A percentile compares a stretch with the other conserved stretches of the same genome.
phyloP scores from a whole-genome alignment of 2,797 vertebrate genomes.

The Simalia tracyae region DNA sequence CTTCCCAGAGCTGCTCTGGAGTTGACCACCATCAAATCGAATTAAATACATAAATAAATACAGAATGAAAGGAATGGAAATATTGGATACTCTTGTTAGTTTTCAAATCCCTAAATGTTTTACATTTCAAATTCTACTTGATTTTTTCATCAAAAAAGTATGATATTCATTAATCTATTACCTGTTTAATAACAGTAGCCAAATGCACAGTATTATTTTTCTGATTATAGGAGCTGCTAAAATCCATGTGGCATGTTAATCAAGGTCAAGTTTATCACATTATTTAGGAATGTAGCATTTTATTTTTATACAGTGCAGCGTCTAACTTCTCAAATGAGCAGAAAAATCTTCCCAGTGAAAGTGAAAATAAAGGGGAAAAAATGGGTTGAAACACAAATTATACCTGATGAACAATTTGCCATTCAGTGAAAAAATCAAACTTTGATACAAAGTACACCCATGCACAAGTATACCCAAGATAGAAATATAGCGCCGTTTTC shows the following conservation, averaged over 20 bases:
- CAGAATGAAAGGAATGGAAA: neutral
- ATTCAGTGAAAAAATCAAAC: neutral
- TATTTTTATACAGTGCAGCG: neutral
- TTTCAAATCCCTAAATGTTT: neutral
- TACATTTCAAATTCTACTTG: neutral
- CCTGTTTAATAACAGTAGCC: neutral
- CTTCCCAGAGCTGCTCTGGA: neutral
- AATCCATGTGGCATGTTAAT: neutral
- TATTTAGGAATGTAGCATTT: neutral
- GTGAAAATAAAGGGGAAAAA: neutral
- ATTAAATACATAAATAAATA: neutral
- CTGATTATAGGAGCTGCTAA: neutral
- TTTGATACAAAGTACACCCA: neutral
- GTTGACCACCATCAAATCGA: neutral
- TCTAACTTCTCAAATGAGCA: neutral
- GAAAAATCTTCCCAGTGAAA: neutral
- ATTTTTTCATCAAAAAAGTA: neutral
- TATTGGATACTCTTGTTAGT: neutral
- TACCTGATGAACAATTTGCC: neutral
- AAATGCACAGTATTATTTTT: neutral
- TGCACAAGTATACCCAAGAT: neutral
- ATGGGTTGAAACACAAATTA: neutral
- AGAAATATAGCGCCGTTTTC: constrained; percentile 57
- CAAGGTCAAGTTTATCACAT: neutral
- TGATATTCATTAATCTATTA: neutral